Percentiles rank a stretch among this genome's conserved stretches.
phyloP scores from a whole-genome alignment of 2,113 vertebrate genomes.

The Polypterus bichir region DNA sequence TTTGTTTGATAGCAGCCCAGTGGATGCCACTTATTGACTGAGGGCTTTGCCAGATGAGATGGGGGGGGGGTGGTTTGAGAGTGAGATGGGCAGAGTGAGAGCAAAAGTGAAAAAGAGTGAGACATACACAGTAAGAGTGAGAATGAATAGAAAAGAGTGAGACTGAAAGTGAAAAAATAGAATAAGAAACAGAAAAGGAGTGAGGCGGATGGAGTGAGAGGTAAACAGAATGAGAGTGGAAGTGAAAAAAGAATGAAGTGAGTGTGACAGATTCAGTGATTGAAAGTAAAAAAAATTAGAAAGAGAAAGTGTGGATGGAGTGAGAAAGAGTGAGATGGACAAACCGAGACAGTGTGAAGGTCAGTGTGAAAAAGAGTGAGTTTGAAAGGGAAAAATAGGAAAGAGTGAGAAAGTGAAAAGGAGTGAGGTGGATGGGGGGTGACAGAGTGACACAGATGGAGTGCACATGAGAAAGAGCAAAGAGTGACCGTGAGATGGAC shows the following conservation, averaged over 20 bases:
- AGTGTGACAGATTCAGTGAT: constrained; percentile 31
- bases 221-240: constrained; percentile 9
- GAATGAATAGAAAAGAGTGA: constrained; percentile 1
- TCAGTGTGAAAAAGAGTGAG: background rate
- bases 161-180: constrained; percentile 1
- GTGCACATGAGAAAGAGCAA: background rate
- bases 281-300: constrained; percentile 16
- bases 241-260: constrained; percentile 10
- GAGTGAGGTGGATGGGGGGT: background rate
- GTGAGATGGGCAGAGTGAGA: constrained; percentile 41
- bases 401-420: too few relatives aligned
- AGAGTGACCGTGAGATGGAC: too few relatives aligned
- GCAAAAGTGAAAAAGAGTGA: constrained; percentile 27
- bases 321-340: constrained; percentile 16
- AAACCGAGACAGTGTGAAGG: constrained; percentile 24
- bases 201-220: background rate
- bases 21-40: constrained; percentile 1
- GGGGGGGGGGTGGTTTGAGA: constrained; percentile 23
- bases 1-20: too few relatives aligned
- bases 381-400: background rate
- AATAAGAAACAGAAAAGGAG: background rate
- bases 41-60: constrained; percentile 12
- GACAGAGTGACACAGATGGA: too few relatives aligned
- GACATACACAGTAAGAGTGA: constrained; percentile 4
- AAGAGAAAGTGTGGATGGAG: constrained; percentile 18